A percentile compares a stretch with the other conserved stretches of the same genome.
Conservation (phyloP, 37 sponge, comb jelly and placozoan genomes). For the Spongilla lacustris region DNA sequence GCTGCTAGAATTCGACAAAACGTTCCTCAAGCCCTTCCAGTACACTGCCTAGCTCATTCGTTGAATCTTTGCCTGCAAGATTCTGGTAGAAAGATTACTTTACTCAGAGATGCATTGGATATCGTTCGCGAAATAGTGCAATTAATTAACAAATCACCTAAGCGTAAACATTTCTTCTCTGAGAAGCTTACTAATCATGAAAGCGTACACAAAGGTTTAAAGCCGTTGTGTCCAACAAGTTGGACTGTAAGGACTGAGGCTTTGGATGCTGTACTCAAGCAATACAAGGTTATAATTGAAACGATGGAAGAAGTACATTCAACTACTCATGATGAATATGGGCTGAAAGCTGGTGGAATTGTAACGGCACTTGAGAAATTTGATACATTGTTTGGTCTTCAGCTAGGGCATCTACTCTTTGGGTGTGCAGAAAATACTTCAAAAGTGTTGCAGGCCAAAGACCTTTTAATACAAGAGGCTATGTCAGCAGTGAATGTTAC, state of each 20-base stretch:
- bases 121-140: constrained; percentile 47
- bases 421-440: constrained; percentile 37
- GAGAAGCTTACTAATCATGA: neutral
- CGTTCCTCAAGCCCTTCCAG: constrained; percentile 53
- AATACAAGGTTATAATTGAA: constrained; percentile 54
- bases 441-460: constrained; percentile 37
- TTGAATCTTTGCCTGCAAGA: constrained; percentile 65
- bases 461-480: constrained; percentile 57
- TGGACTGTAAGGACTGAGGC: constrained; percentile 72
- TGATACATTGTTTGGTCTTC: constrained; percentile 48
- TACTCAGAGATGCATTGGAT: constrained; percentile 55
- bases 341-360: constrained; percentile 45
- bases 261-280: constrained; percentile 56
- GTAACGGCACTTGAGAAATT: constrained; percentile 7
- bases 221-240: constrained; percentile 57
- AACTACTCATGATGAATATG: constrained; percentile 65
- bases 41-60: constrained; percentile 63
- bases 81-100: constrained; percentile 42
- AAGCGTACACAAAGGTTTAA: constrained; percentile 8
- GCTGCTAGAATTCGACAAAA: constrained; percentile 36
- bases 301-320: constrained; percentile 38
- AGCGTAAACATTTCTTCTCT: constrained; percentile 21
- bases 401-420: constrained; percentile 26
- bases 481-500: constrained; percentile 48
- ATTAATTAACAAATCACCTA: constrained; percentile 60